Evolutionary conservation across 2,113 vertebrate species (phyloP).

Genomic region (Narcine bancroftii): DNA sequence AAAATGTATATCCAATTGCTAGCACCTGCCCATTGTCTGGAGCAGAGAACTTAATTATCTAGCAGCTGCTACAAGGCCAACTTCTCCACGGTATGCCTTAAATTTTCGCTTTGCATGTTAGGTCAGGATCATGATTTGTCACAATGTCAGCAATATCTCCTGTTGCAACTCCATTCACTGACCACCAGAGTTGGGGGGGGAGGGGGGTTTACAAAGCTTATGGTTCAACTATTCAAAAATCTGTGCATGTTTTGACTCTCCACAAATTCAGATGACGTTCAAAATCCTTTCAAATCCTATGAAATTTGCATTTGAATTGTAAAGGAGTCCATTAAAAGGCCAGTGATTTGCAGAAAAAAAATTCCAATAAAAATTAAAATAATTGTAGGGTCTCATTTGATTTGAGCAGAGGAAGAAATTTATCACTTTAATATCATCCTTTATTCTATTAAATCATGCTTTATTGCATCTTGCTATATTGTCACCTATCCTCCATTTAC

Average conservation of each 20-base stretch:
- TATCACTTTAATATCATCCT: background rate
- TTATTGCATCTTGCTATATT: background rate
- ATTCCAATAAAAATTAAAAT: background rate
- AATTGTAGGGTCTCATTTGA: background rate
- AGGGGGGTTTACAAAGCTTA: background rate
- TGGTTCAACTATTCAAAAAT: background rate
- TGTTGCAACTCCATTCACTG: background rate
- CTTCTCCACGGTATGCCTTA: background rate
- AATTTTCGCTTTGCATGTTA: background rate
- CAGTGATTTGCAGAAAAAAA: background rate
- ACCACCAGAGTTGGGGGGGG: background rate
- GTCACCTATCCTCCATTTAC: background rate
- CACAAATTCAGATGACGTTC: background rate
- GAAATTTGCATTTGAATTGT: background rate
- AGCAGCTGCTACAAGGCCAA: background rate
- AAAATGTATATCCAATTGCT: constrained; percentile 10
- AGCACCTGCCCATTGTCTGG: constrained; percentile 4
- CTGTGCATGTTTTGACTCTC: background rate
- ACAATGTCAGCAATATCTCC: background rate
- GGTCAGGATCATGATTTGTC: background rate
- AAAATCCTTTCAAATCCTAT: background rate
- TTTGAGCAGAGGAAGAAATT: background rate
- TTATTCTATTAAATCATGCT: background rate
- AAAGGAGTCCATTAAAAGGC: background rate
- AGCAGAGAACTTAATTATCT: background rate